Base-by-base conservation (phyloP, 2,888 invertebrate species). In the Xestoiulus laeticollis region DNA sequence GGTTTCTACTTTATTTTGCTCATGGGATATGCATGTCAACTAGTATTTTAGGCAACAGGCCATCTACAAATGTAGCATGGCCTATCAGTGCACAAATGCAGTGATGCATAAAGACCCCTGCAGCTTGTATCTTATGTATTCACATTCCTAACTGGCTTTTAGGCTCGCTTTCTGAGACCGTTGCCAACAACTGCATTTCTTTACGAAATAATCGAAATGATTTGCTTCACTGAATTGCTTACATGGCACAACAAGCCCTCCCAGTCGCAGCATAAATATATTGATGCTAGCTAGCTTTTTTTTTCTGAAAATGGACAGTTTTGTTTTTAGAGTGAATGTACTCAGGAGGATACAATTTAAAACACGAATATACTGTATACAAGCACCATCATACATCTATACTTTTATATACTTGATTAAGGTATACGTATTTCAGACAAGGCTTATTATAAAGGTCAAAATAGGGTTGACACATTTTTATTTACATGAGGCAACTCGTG, bases 171-270 rank as follows among this genome's bases (percentile, higher is more conserved):
- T 32, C 78, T 16, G 30, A 78, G 78, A 16, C 30, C 30, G 78
- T 32, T 78, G 78, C 78, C 78, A 32, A 78, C 78, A 30, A 78
- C 78, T 78, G 78, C 78, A 78, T 78, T 78, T 78, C 78, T 26
- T 78, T 78, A 16, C 78, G 30, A 78, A 78, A 78, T 78, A 78
- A 78, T 78, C 78, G 78, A 78, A 78, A 78, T 78, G 78, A 78
- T 78, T 78, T 78, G 78, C 78, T 78, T 78, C 78, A 78, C 78
- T 78, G 78, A 78, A 78, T 78, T 78, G 78, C 78, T 78, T 78
- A 78, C 30, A 78, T 78, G 30, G 78, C 78, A 78, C 68, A 68
- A 78, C 78, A 30, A 78, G 30, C 3, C 78, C 14, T 78, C 78
- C 30, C 14, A 32, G 78, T 32, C 78, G 26, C 78, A 30, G 30